Evolutionary conservation across 2,797 vertebrate genomes (phyloP), one percentile per base, ranked within the genome.

Genomic region (Lepus townsendii): DNA sequence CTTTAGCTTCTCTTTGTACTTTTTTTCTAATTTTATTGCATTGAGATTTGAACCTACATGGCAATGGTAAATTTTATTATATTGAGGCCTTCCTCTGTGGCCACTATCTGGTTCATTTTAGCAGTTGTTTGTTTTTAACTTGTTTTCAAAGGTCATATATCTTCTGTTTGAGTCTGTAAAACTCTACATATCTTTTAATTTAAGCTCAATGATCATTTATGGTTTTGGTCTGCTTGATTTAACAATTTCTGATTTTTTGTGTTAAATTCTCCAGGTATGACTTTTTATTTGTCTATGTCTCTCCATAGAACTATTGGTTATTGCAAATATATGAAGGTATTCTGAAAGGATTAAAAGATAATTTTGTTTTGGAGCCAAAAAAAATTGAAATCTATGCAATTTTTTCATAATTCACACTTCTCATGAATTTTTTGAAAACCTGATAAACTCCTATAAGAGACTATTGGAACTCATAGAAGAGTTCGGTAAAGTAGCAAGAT

Each of bases 1-100:
- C 50, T 95, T 52, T 11, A 80, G 30, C 6, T 92, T 92, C 62
- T 19, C 24, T 66, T 84, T 92, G 35, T 69, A 88, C 24, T 83
- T 92, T 66, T 72, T 92, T 47, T 47, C 66, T 88, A 73, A 79
- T 30, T 85, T 63, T 88, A 79, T 73, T 57, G 17, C 22, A 57
- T 17, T 79, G 7, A 62, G 24, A 68, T 76, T 10, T 27, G 17
- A 62, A 30, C 38, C 30, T 82, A 71, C 54, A 63, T 65, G 17
- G 62, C 54, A 52, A 47, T 77, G 50, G 47, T 65, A 7, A 68
- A 79, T 85, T 30, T 22, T 26, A 5, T 73, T 80, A 84, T 27
- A 57, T 22, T 35, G 10, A 86, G 42, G 10, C 26, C 20, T 85
- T 80, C 4, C 47, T 80, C 60, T 68, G n/a, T 17, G n/a, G 50